Percentiles rank a stretch among this genome's conserved stretches.
These are phyloP conservation scores for Umimayanthus chanpuru DNA, from an alignment of 92 coral and sea anemone species.

Conservation along the genomic window DNA sequence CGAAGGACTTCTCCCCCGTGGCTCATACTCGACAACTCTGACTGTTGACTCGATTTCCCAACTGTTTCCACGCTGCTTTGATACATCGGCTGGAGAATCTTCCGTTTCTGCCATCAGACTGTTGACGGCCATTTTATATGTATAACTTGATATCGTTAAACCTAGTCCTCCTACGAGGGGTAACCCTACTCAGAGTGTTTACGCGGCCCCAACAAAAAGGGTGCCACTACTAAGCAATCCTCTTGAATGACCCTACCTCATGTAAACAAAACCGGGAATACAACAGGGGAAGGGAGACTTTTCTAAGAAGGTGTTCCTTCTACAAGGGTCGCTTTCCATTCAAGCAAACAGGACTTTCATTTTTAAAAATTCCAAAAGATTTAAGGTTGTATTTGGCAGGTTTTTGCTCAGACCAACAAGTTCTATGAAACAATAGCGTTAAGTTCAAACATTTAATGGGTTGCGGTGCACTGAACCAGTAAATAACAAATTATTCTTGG, in stretches of 20 bases:
- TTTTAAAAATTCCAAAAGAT: too few species aligned
- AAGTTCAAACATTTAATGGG: background rate
- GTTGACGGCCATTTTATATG: too few species aligned
- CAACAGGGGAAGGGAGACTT: background rate
- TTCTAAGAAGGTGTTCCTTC: background rate
- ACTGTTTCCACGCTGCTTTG: too few species aligned
- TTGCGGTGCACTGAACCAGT: background rate
- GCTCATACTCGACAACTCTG: too few species aligned
- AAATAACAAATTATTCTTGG: background rate
- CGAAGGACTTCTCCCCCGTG: too few species aligned
- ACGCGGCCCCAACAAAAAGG: too few species aligned
- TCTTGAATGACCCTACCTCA: background rate
- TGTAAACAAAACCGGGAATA: background rate
- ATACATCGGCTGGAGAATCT: too few species aligned
- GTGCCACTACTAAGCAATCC: background rate
- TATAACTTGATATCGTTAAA: background rate
- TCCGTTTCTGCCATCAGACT: too few species aligned
- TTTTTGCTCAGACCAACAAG: too few species aligned
- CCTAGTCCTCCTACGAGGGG: background rate
- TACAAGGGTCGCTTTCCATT: background rate
- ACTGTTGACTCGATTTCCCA: too few species aligned
- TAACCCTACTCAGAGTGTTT: background rate
- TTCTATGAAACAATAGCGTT: too few species aligned
- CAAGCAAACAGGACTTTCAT: background rate
- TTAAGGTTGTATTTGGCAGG: too few species aligned